Percentiles rank a stretch among this genome's conserved stretches.
Conservation (phyloP, 2,888 invertebrate species). For the Tuta absoluta region DNA sequence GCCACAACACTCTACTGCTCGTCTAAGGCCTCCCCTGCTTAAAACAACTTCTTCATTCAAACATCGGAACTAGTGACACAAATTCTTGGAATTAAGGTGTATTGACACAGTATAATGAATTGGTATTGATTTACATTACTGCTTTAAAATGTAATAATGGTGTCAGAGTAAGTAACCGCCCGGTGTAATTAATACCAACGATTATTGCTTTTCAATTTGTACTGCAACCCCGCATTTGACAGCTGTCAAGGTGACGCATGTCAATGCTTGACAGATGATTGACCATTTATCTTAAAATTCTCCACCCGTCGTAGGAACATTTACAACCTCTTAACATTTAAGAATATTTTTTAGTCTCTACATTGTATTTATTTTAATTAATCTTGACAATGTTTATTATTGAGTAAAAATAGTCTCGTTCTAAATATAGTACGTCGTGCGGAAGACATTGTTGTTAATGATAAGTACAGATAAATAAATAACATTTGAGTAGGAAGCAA, state of each 20-base stretch:
- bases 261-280: slow-evolving; percentile 15
- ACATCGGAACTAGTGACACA: not conserved
- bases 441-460: not conserved
- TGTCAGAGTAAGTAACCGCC: not conserved
- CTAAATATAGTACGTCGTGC: not conserved
- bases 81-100: not conserved
- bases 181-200: not conserved
- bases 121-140: not conserved
- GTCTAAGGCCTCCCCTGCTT: too few relatives aligned
- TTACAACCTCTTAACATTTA: slow-evolving; percentile 13
- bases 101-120: too few relatives aligned
- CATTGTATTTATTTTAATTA: slow-evolving; percentile 9
- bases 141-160: not conserved
- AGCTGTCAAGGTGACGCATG: slow-evolving; percentile 16
- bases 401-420: not conserved
- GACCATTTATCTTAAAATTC: slow-evolving; percentile 14
- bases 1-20: too few relatives aligned
- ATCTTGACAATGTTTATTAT: slow-evolving; percentile 8
- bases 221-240: slow-evolving; percentile 10
- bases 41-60: not conserved
- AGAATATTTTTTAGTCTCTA: not conserved
- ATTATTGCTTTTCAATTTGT: slow-evolving; percentile 13
- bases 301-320: not conserved
- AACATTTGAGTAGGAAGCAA: not conserved
- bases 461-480: not conserved